These are phyloP conservation scores for Conopomorpha cramerella DNA, from an alignment of 1,140 invertebrate genomes.

Conservation along the genomic window DNA sequence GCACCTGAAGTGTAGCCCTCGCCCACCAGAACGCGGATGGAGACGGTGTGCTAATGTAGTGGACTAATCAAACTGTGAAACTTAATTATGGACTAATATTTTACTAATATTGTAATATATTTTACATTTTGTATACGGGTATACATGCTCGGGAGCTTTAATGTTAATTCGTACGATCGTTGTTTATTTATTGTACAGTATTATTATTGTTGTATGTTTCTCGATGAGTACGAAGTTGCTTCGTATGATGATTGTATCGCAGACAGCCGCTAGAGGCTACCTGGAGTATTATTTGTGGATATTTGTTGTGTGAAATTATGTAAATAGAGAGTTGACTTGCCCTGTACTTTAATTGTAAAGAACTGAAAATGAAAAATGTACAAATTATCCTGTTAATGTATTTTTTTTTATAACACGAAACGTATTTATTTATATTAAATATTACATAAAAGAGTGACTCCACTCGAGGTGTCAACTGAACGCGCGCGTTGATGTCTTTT, in stretches of 20 bases:
- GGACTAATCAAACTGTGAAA: slow-evolving; percentile 3
- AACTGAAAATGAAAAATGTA: background rate
- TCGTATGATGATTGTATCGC: slow-evolving; percentile 4
- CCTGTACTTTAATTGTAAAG: background rate
- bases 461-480: background rate
- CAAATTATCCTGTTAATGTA: background rate
- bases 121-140: no score
- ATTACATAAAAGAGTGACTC: background rate
- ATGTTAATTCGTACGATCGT: background rate
- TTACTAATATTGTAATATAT: slow-evolving; percentile 7
- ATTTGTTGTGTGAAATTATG: background rate
- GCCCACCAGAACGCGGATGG: slow-evolving; percentile 64
- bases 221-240: slow-evolving; percentile 7
- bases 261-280: background rate
- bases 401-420: background rate
- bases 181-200: slow-evolving; percentile 29
- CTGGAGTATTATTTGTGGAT: background rate
- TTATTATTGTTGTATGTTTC: slow-evolving; percentile 37
- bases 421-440: background rate
- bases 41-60: slow-evolving; percentile 56
- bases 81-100: slow-evolving; percentile 4
- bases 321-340: background rate
- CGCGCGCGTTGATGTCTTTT: background rate
- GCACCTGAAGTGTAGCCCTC: slow-evolving; percentile 68
- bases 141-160: no score